A percentile compares a stretch with the other conserved stretches of the same genome.
Conservation (phyloP, 2,888 invertebrate species). For the Ectropis crepuscularia region DNA sequence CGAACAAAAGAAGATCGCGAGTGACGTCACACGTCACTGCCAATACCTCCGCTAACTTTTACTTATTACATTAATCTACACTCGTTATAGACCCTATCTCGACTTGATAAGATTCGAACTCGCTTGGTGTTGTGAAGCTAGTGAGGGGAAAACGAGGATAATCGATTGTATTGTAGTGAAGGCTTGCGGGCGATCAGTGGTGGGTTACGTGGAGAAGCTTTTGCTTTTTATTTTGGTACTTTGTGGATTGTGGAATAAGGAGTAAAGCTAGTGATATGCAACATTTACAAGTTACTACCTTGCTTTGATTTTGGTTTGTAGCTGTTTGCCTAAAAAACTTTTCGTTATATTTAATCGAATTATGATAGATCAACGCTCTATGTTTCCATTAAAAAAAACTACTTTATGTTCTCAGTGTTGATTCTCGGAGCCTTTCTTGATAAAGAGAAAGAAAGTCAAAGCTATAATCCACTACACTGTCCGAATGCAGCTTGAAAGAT, state of each 20-base stretch:
- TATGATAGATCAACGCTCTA: too few species aligned
- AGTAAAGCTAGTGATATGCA: conserved; percentile 3
- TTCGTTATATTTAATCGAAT: too few species aligned
- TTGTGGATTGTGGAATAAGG: conserved; percentile 8
- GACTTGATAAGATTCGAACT: conserved; percentile 23
- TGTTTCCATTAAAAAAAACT: too few species aligned
- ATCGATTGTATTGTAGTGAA: conserved; percentile 55
- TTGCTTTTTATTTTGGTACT: conserved; percentile 13
- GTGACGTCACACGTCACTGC: conserved; percentile 63
- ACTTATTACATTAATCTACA: conserved; percentile 27
- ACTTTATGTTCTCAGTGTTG: too few species aligned
- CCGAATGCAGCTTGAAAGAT: too few species aligned
- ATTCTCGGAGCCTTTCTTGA: too few species aligned
- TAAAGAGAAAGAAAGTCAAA: too few species aligned
- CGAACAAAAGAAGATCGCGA: conserved; percentile 65
- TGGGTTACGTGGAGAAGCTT: conserved; percentile 14
- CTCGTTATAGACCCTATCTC: conserved; percentile 15
- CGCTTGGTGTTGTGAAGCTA: conserved; percentile 21
- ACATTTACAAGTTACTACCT: not conserved
- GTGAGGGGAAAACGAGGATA: conserved; percentile 47
- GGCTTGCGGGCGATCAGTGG: conserved; percentile 28
- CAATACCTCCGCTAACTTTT: conserved; percentile 46
- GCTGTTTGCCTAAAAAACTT: too few species aligned
- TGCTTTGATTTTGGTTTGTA: too few species aligned
- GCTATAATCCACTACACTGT: too few species aligned